Base-by-base conservation (phyloP, 2,797 vertebrate genomes). In the Triplophysa yarkandensis region DNA sequence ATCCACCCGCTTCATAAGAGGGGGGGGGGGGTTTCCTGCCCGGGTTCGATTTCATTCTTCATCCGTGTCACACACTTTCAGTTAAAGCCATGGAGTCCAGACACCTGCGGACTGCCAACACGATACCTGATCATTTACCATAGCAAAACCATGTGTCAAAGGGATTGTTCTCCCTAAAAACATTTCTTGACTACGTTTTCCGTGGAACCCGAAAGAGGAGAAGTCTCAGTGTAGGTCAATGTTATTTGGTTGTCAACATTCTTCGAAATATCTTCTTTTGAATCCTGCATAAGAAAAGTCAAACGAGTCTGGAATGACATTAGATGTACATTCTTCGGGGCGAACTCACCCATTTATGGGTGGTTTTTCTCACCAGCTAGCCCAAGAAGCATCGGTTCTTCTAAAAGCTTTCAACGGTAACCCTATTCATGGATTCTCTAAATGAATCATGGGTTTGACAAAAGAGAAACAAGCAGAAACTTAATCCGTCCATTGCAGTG, bases 401-500 rank as follows among this genome's bases (percentile, higher is more conserved):
- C 74, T 73, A 23, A 44, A 54, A 75, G 44, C 71, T 77, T 83
- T 77, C 68, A 77, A 71, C 68, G 25, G 68, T 68, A 64, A 71
- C 79, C 69, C 72, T 62, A 65, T 79, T 81, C 74, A 80, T 79
- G 62, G 63, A 52, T 72, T 77, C 75, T 68, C 73, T 78, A 78
- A 79, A 80, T 78, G 76, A 82, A 81, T 77, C 80, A 68, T 69
- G 60, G 44, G 57, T 76, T 64, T 67, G 43, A 77, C 58, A 76
- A 76, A 78, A 27, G 58, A 74, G 54, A 78, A 83, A 76, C 76
- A 76, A 68, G 65, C 72, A 71, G 82, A 77, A 81, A 85, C 77
- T 62, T 82, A 81, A 83, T 82, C 80, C 74, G 16, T 75, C 69
- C 41, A 79, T 82, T 79, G 69, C 79, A 70, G 73, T 74, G 62